These are phyloP conservation scores for Cerastis rubricosa DNA, from an alignment of 2,888 invertebrate species.

Conservation along the genomic window DNA sequence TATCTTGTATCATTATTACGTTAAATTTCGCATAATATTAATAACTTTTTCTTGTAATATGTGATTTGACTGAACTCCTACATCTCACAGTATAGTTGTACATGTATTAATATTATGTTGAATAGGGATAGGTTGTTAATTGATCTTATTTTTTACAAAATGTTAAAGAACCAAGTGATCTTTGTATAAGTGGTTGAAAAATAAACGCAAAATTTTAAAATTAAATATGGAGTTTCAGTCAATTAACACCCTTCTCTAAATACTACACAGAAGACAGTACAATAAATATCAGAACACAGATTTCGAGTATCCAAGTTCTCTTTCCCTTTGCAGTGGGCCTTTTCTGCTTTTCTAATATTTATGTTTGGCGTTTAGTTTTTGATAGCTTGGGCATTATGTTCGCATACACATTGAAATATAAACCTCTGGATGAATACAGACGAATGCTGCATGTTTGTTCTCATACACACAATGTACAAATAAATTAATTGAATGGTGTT, in stretches of 20 bases:
- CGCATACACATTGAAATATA: slow-evolving; percentile 50
- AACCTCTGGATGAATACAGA: slow-evolving; percentile 41
- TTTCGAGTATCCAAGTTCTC: slow-evolving; percentile 66
- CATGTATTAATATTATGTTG: slow-evolving; percentile 79
- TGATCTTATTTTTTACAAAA: slow-evolving; percentile 85
- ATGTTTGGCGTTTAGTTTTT: slow-evolving; percentile 74
- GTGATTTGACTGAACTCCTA: slow-evolving; percentile 89
- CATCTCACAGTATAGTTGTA: slow-evolving; percentile 79
- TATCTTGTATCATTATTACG: slow-evolving; percentile 69
- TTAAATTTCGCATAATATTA: slow-evolving; percentile 72
- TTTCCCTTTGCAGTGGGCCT: slow-evolving; percentile 71
- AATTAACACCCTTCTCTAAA: slow-evolving; percentile 90
- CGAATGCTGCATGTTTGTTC: slow-evolving; percentile 63
- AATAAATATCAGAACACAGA: slow-evolving; percentile 52
- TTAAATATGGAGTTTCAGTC: slow-evolving; percentile 90
- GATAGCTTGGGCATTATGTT: slow-evolving; percentile 71
- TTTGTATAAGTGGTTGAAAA: slow-evolving; percentile 88
- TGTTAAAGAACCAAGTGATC: slow-evolving; percentile 85
- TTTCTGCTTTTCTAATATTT: slow-evolving; percentile 79
- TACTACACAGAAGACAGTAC: slow-evolving; percentile 62
- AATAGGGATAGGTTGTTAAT: slow-evolving; percentile 90
- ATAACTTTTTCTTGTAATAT: slow-evolving; percentile 73
- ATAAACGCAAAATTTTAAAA: slow-evolving; percentile 88
- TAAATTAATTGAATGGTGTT: slow-evolving; percentile 54
- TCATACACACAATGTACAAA: slow-evolving; percentile 56